Evolutionary conservation across 2,113 vertebrate species (phyloP), one percentile per base, ranked within the genome.

Genomic region (Galbula dea): DNA sequence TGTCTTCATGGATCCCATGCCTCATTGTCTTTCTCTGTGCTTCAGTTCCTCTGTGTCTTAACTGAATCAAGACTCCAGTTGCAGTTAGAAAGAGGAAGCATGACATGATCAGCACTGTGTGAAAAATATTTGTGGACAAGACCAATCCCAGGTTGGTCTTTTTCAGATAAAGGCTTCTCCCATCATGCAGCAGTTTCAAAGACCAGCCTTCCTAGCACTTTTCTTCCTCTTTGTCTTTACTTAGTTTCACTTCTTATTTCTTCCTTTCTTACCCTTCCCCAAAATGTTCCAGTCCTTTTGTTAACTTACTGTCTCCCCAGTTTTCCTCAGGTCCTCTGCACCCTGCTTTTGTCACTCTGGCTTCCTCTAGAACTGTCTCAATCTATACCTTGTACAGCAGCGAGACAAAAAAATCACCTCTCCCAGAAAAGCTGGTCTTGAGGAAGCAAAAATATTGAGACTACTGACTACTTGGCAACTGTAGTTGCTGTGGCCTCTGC

Each of bases 191-290:
- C 66, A 51, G 16, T 52, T n/a, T 36, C 36, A 74, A 87, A 72
- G 46, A 32, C 67, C 79, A 83, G 41, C 46, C 88, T 63, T 91
- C 80, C 54, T 62, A 17, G 23, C 46, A n/a, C 14, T 46, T 72
- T n/a, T 88, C 76, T 74, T 87, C 73, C 65, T 54, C 65, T 58
- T 76, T 63, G 24, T 45, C 49, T 55, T 49, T 17, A 22, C 7
- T 9, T n/a, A n/a, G 51, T 93, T 89, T 94, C 92, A 69, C 75
- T 96, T 95, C 74, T 63, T 58, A 18, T 57, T 92, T 90, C 49
- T 78, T 66, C 11, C 19, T 63, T 16, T 91, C n/a, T n/a, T 0
- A 0, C 12, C 15, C 21, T 63, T 76, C 43, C 27, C 24, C 34
- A 32, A 48, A 66, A 73, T 7, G 12, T 83, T 89, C 36, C 49